Evolutionary conservation across 2,113 vertebrate species (phyloP), one percentile per base, ranked within the genome.

Genomic region (Nymphicus hollandicus): DNA sequence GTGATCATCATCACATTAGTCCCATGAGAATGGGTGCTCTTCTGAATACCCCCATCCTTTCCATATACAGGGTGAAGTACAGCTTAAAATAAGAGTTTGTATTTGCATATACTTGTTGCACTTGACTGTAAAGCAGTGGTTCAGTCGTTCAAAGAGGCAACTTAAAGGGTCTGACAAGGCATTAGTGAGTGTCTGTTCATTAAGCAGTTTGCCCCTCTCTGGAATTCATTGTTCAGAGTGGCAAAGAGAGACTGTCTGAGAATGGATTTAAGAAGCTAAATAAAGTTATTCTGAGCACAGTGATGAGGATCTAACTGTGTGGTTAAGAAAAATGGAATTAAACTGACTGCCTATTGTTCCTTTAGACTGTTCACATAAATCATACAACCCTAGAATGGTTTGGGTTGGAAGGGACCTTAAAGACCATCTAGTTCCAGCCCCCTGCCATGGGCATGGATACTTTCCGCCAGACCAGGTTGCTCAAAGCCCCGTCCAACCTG

Each of bases 1-100:
- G 95, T 70, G 88, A 98, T 99, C 97, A 98, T 55, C 47, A 11
- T 98, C 97, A 97, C 78, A 6, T 88, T 35, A 63, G 88, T 66
- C 74, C 94, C 8, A 8, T 94, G 96, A 93, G 95, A 96, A 89
- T 1, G 24, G 77, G 44, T 63, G 31, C 53, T 91, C 29, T 86
- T 43, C 78, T 68, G 53, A 81, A 77, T 68, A 50, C 80, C 89
- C 84, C 85, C 27, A 23, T 64, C 65, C 76, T 81, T 61, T 47
- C 49, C 85, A 13, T 8, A 9, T 37, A 8, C 13, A 10, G 85
- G 77, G 74, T 85, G 64, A 79, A 66, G 58, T 56, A 11, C 91
- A 77, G 83, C 68, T 81, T 87, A 82, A 68, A 66, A 55, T 27
- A 64, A 10, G 68, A 65, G 9, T 17, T 66, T 81, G 31, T 55